A percentile compares a stretch with the other conserved stretches of the same genome.
phyloP scores from a whole-genome alignment of 2,113 vertebrate species.

The Athene cunicularia region DNA sequence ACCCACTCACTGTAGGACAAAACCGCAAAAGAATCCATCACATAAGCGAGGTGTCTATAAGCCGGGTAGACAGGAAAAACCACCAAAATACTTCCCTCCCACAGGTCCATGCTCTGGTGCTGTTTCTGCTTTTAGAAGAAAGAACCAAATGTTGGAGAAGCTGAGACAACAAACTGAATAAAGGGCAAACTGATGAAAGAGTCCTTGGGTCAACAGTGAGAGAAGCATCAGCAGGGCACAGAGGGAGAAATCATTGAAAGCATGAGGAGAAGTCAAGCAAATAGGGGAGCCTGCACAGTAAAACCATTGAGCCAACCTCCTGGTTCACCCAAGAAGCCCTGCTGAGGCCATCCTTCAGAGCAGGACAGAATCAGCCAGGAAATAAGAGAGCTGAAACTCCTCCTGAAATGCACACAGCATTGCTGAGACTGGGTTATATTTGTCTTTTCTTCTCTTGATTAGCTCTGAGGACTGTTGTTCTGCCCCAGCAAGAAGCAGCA shows the following conservation, averaged over 20 bases:
- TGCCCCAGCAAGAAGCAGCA: neutral
- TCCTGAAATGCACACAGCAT: neutral
- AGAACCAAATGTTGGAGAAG: neutral
- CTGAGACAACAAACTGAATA: neutral
- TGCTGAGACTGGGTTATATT: neutral
- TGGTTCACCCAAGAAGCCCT: neutral
- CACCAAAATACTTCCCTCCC: neutral
- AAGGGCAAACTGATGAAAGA: neutral
- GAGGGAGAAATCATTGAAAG: neutral
- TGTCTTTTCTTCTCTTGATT: neutral
- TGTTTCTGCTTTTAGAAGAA: neutral
- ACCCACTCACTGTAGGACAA: neutral
- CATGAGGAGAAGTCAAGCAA: neutral
- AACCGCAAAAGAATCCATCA: neutral
- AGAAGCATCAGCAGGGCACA: neutral
- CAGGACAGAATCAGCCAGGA: neutral
- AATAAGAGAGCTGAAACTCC: neutral
- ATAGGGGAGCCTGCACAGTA: neutral
- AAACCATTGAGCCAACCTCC: neutral
- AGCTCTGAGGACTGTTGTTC: neutral
- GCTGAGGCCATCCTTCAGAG: neutral
- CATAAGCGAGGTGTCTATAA: neutral
- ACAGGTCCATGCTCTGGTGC: neutral
- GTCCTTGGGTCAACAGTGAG: neutral
- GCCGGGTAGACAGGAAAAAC: neutral